Percentiles rank a stretch among this genome's conserved stretches.
phyloP scores from a whole-genome alignment of 2,113 vertebrate genomes.

The Chionomys nivalis region DNA sequence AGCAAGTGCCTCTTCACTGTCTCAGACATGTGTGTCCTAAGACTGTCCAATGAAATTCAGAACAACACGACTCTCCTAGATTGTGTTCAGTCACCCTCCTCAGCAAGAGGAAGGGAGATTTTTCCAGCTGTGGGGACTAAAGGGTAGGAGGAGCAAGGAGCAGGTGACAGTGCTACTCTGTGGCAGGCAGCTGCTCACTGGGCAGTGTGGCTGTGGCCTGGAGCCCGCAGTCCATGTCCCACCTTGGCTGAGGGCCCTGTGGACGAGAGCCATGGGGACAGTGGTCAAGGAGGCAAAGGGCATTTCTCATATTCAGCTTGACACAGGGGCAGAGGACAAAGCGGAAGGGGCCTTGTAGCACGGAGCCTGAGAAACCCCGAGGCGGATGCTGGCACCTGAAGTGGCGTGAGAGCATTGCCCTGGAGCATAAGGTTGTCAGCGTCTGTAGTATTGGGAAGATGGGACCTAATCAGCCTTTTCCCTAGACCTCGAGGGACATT shows the following conservation, averaged over 20 bases:
- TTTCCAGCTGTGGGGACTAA: background rate
- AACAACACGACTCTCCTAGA: fast-evolving
- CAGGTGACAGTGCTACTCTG: background rate
- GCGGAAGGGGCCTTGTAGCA: background rate
- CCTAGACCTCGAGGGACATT: background rate
- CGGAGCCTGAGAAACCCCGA: background rate
- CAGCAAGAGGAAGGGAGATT: background rate
- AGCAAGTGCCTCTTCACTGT: background rate
- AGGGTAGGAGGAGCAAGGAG: background rate
- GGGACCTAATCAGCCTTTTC: background rate
- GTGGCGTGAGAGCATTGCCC: fast-evolving
- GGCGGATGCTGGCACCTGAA: background rate
- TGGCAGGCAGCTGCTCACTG: background rate
- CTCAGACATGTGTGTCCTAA: background rate
- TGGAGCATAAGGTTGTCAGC: background rate
- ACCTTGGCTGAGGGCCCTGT: fast-evolving
- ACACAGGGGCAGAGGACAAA: background rate
- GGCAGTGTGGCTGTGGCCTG: background rate
- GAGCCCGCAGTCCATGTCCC: background rate
- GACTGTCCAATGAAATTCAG: background rate
- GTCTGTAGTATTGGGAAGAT: background rate
- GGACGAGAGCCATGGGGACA: fast-evolving
- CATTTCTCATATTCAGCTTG: background rate
- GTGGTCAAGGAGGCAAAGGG: background rate
- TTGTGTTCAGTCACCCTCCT: background rate